These are phyloP conservation scores for Drosophila tropicalis DNA, from an alignment of 1,140 invertebrate species.

Conservation along the genomic window DNA sequence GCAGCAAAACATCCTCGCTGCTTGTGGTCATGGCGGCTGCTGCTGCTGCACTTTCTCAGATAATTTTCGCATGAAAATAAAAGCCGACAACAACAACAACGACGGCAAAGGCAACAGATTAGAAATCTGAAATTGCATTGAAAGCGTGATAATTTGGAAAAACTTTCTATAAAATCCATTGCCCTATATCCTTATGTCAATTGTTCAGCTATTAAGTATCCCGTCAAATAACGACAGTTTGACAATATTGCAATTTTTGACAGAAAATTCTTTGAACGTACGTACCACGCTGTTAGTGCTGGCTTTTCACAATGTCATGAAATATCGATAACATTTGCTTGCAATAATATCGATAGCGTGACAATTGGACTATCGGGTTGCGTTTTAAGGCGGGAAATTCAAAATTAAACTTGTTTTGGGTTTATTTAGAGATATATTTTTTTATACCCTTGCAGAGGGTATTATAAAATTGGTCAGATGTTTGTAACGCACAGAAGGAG, in stretches of 20 bases:
- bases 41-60: not conserved
- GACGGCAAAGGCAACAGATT: not conserved
- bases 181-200: not conserved
- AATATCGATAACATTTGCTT: no score
- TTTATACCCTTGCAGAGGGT: no score
- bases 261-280: not conserved
- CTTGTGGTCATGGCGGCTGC: constrained; percentile 75
- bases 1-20: constrained; percentile 95
- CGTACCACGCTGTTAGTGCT: not conserved
- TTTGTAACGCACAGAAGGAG: no score
- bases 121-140: not conserved
- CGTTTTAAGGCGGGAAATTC: no score
- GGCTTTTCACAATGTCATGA: no score
- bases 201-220: not conserved
- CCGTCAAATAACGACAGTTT: not conserved
- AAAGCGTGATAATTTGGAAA: not conserved
- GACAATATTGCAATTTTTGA: not conserved
- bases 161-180: not conserved
- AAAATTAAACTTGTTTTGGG: no score
- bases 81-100: not conserved
- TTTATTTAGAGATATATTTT: no score
- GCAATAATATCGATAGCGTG: no score
- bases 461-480: no score
- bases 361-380: no score
- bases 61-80: constrained; percentile 6